Evolutionary conservation across 1,140 invertebrate genomes (phyloP), one percentile per base, ranked within the genome.

Genomic region (Dryas iulia): DNA sequence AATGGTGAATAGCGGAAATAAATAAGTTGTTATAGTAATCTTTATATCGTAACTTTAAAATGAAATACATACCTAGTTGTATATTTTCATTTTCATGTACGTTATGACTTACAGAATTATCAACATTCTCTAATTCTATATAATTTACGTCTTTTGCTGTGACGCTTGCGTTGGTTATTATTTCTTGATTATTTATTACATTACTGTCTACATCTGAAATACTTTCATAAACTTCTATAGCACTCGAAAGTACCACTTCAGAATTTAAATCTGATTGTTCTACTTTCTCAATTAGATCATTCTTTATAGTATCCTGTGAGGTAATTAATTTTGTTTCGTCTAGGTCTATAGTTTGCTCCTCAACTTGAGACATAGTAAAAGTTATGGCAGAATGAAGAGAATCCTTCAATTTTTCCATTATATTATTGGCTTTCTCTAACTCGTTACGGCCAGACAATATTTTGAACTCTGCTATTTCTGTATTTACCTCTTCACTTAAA

Each of bases 31-130:
- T n/a, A n/a, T n/a, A n/a, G n/a, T n/a, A n/a, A n/a, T n/a, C n/a
- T n/a, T n/a, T n/a, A n/a, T n/a, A n/a, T n/a, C n/a, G n/a, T n/a
- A n/a, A n/a, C n/a, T n/a, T n/a, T n/a, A n/a, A n/a, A n/a, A n/a
- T n/a, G n/a, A n/a, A n/a, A n/a, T n/a, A 39, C 35, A 62, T 30
- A 62, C 59, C 25, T 62, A 11, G 1, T 53, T 30, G 59, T 28
- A 62, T 23, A 11, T 62, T 21, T 52, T 52, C 25, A n/a, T 47
- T 52, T 25, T 14, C 39, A 47, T 47, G n/a, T 47, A 21, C 7
- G 6, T 21, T 10, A 1, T 47, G 18, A 5, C n/a, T 21, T 8
- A 47, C 6, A 18, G 39, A 47, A 21, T 5, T 47, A 14, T 47
- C 39, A 7, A 18, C 39, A 47, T 21, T 21, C 7, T 47, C 21